phyloP scores from a whole-genome alignment of 2,797 vertebrate genomes.

The Sebastes cheni region DNA sequence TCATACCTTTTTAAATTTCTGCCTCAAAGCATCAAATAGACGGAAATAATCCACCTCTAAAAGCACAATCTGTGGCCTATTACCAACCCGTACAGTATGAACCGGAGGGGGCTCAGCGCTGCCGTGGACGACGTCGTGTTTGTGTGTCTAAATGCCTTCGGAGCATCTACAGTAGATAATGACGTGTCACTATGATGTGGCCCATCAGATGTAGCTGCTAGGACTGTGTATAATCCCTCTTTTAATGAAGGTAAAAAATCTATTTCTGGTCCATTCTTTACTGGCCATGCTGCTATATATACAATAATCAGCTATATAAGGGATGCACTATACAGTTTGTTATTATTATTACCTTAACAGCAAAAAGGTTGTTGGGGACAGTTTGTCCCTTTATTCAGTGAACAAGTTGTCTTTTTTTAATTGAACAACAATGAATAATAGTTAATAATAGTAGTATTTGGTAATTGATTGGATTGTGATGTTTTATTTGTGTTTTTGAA shows the following conservation, averaged over 20 bases:
- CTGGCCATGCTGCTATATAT: background rate
- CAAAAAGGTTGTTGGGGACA: background rate
- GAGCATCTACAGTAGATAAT: conserved; percentile 53
- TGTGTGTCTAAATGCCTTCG: conserved; percentile 41
- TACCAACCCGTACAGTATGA: conserved; percentile 11
- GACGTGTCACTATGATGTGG: conserved; percentile 40
- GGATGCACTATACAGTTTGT: background rate
- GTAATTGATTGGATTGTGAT: background rate
- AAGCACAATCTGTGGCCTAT: conserved; percentile 34
- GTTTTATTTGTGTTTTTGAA: background rate
- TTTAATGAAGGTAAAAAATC: conserved; percentile 57
- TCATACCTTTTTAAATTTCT: conserved; percentile 3
- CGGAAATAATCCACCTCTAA: conserved; percentile 13
- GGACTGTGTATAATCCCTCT: conserved; percentile 23
- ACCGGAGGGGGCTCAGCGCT: background rate
- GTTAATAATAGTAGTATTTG: background rate
- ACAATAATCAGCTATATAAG: background rate
- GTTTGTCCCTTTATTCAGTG: background rate
- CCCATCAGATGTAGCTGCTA: conserved; percentile 39
- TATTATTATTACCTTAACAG: background rate
- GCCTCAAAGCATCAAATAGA: background rate
- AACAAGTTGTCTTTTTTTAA: background rate
- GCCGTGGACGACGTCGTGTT: conserved; percentile 33
- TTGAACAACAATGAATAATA: background rate
- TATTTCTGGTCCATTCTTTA: conserved; percentile 26